phyloP scores from a whole-genome alignment of 2,888 invertebrate species.

The Dynastes grantii region DNA sequence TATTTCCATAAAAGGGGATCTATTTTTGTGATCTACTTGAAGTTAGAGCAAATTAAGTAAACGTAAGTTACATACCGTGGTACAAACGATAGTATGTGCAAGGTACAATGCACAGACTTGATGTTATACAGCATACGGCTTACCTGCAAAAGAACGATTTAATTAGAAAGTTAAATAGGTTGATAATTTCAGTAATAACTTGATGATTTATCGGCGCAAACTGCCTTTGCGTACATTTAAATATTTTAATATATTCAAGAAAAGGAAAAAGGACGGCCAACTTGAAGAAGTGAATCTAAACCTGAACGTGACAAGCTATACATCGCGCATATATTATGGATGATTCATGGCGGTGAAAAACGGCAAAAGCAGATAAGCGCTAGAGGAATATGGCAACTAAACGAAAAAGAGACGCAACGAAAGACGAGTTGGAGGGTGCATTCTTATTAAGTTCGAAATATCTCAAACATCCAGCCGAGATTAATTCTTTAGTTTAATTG shows the following conservation, averaged over 20 bases:
- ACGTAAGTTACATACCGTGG: conserved; percentile 14
- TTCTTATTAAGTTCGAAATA: conserved; percentile 27
- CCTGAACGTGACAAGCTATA: conserved; percentile 62
- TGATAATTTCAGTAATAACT: conserved; percentile 31
- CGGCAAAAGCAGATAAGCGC: conserved; percentile 52
- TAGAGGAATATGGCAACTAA: conserved; percentile 50
- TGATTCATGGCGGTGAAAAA: conserved; percentile 62
- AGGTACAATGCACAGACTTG: neutral
- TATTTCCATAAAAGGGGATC: too few species aligned
- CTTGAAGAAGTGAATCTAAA: conserved; percentile 62
- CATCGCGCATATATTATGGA: conserved; percentile 67
- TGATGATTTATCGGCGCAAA: conserved; percentile 32
- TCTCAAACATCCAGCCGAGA: conserved; percentile 14
- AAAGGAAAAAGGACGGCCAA: conserved; percentile 49
- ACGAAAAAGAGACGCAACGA: conserved; percentile 21
- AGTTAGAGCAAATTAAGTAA: neutral
- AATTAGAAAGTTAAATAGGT: conserved; percentile 34
- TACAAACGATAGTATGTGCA: neutral
- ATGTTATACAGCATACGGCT: conserved; percentile 5
- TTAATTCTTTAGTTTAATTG: conserved; percentile 12
- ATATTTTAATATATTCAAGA: conserved; percentile 60
- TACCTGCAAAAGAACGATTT: conserved; percentile 40
- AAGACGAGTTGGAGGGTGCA: conserved; percentile 27
- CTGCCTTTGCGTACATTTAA: conserved; percentile 52
- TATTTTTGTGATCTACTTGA: too few species aligned